A percentile compares a stretch with the other conserved stretches of the same genome.
Evolutionary conservation across 1,140 invertebrate species (phyloP).

Genomic region (Heliconius hermathena): DNA sequence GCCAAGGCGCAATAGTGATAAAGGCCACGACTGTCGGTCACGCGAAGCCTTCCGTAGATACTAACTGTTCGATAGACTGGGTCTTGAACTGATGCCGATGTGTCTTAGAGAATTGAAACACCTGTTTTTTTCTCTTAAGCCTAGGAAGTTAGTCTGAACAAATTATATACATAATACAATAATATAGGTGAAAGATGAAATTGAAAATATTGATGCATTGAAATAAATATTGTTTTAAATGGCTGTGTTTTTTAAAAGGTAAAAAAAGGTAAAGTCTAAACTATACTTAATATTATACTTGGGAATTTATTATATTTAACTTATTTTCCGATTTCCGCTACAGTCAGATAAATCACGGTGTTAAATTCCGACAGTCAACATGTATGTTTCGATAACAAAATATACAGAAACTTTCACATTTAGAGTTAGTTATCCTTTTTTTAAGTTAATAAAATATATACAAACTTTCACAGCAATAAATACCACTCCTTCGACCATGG

Average conservation of each 20-base stretch:
- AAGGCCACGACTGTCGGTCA: conserved; percentile 52
- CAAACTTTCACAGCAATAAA: not conserved
- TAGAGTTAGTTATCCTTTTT: no score
- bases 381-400: no score
- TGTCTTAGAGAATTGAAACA: not conserved
- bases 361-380: no score
- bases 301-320: no score
- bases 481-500: not conserved
- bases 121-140: not conserved
- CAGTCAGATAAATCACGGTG: no score
- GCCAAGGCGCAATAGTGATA: conserved; percentile 53
- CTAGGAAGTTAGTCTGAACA: not conserved
- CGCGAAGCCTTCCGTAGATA: conserved; percentile 47
- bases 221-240: not conserved
- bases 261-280: no score
- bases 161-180: not conserved
- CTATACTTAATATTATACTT: no score
- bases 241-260: no score
- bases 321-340: no score
- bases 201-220: not conserved
- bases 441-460: no score
- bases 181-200: not conserved
- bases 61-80: conserved; percentile 36
- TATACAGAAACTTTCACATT: no score
- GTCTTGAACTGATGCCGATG: conserved; percentile 30